These are phyloP conservation scores for Ceriagrion tenellum DNA, from an alignment of 2,888 invertebrate genomes.

Conservation along the genomic window DNA sequence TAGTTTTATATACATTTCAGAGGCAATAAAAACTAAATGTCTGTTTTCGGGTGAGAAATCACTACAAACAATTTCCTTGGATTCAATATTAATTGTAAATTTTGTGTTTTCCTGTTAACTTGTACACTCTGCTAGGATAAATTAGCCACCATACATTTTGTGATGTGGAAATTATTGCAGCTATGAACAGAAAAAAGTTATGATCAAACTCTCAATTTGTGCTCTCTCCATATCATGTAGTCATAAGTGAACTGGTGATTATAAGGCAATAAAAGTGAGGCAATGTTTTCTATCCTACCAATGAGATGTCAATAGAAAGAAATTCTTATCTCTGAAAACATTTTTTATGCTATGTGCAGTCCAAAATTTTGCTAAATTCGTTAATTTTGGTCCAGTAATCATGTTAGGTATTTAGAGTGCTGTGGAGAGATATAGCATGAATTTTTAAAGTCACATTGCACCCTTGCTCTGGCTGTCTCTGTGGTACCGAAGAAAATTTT, in stretches of 20 bases:
- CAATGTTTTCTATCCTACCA: too few relatives aligned
- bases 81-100: neutral
- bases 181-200: slow-evolving; percentile 42
- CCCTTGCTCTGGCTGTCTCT: slow-evolving; percentile 64
- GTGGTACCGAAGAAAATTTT: slow-evolving; percentile 43
- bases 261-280: neutral
- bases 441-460: slow-evolving; percentile 45
- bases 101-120: neutral
- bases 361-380: neutral
- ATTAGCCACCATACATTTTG: neutral
- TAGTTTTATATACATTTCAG: neutral
- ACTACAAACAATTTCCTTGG: neutral
- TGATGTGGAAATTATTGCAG: neutral
- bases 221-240: slow-evolving; percentile 27
- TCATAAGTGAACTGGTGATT: neutral
- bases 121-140: neutral
- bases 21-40: neutral
- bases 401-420: neutral
- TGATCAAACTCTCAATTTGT: slow-evolving; percentile 24
- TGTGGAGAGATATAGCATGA: slow-evolving; percentile 43
- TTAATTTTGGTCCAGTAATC: neutral
- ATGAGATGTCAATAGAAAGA: neutral
- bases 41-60: neutral
- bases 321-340: neutral
- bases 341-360: neutral